Evolutionary conservation across 2,888 invertebrate species (phyloP).

Genomic region (Drosophila rubida): DNA sequence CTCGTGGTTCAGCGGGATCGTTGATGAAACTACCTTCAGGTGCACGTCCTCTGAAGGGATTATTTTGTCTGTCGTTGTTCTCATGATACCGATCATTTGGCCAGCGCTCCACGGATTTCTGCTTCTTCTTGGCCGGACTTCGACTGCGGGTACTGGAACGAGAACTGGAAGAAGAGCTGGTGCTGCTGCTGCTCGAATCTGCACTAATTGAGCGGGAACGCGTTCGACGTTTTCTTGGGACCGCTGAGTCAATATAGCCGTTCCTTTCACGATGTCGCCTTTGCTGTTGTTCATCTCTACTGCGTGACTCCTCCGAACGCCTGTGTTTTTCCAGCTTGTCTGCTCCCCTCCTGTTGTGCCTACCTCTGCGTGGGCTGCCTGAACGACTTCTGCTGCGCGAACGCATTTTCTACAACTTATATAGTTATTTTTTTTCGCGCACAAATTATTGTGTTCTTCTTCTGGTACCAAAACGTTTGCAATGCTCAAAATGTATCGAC

Average conservation of each 20-base stretch:
- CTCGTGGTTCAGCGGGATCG: constrained; percentile 59
- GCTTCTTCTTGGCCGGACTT: constrained; percentile 20
- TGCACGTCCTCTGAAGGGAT: constrained; percentile 73
- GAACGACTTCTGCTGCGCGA: constrained; percentile 63
- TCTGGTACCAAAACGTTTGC: constrained; percentile 37
- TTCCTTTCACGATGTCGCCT: constrained; percentile 11
- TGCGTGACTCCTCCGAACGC: constrained; percentile 15
- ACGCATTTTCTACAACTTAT: constrained; percentile 34
- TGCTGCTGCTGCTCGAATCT: constrained; percentile 35
- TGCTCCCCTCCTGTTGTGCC: constrained; percentile 28
- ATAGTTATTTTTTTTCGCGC: not conserved
- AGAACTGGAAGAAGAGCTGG: not conserved
- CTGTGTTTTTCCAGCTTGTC: constrained; percentile 16
- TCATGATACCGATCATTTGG: constrained; percentile 77
- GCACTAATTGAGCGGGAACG: constrained; percentile 48
- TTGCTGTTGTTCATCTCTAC: constrained; percentile 29
- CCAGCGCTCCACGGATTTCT: constrained; percentile 72
- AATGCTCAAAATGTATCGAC: constrained; percentile 26
- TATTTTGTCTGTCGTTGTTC: constrained; percentile 52
- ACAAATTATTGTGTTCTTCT: constrained; percentile 2
- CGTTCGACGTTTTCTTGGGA: constrained; percentile 8
- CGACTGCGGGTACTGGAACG: constrained; percentile 35
- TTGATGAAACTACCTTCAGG: constrained; percentile 68
- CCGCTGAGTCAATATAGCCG: constrained; percentile 11
- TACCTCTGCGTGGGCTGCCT: constrained; percentile 48